Evolutionary conservation across 2,888 invertebrate genomes (phyloP).

Genomic region (Podotricha telesiphe): DNA sequence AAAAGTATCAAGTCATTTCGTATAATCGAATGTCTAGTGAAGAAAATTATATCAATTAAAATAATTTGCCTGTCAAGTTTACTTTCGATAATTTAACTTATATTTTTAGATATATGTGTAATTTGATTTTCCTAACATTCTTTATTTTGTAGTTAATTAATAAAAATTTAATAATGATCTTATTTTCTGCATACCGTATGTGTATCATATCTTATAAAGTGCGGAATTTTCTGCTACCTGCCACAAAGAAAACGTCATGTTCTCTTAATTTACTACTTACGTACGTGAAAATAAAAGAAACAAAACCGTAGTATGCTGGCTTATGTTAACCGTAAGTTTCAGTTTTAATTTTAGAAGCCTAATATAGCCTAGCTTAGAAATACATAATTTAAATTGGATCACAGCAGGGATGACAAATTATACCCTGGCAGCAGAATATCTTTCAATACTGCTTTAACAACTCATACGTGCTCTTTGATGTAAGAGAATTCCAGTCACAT

Average conservation of each 20-base stretch:
- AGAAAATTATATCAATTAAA: slow-evolving; percentile 31
- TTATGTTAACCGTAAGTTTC: too few species aligned
- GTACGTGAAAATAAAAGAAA: too few species aligned
- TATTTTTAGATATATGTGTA: too few species aligned
- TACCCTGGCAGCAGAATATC: not conserved
- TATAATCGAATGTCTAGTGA: slow-evolving; percentile 39
- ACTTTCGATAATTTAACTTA: not conserved
- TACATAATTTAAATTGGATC: too few species aligned
- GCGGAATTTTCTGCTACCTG: too few species aligned
- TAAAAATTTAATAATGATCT: too few species aligned
- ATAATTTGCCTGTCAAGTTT: not conserved
- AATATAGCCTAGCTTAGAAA: not conserved
- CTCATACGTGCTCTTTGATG: not conserved
- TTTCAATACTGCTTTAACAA: not conserved
- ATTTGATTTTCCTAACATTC: not conserved
- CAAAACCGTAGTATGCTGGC: too few species aligned
- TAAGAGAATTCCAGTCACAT: not conserved
- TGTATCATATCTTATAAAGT: too few species aligned
- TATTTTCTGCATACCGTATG: too few species aligned
- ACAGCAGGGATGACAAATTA: not conserved
- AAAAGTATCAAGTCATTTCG: slow-evolving; percentile 55
- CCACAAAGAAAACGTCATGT: too few species aligned
- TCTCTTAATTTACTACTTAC: too few species aligned
- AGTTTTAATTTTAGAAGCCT: not conserved
- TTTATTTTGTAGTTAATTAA: not conserved